These are phyloP conservation scores for Chromis chromis DNA, from an alignment of 2,797 vertebrate species.

Conservation along the genomic window DNA sequence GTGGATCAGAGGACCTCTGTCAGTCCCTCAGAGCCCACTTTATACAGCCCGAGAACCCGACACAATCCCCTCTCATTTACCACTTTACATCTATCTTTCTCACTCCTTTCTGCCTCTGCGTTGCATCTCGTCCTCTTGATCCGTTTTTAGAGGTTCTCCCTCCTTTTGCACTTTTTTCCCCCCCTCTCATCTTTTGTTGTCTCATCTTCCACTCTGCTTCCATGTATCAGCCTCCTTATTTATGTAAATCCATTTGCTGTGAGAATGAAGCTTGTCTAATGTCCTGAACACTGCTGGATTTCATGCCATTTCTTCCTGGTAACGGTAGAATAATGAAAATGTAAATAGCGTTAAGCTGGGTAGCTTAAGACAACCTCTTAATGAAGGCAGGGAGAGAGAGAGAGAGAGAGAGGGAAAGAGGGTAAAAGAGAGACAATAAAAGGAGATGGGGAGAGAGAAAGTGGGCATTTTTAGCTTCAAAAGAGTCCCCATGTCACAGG, in stretches of 20 bases:
- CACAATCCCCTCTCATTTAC: conserved; percentile 66
- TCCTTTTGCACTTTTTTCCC: not conserved
- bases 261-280: conserved; percentile 86
- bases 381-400: conserved; percentile 72
- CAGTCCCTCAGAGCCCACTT: conserved; percentile 81
- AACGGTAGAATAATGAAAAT: conserved; percentile 84
- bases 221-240: conserved; percentile 81
- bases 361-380: conserved; percentile 83
- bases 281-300: conserved; percentile 83
- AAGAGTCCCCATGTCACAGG: conserved; percentile 53
- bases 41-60: conserved; percentile 57
- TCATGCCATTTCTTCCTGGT: conserved; percentile 82
- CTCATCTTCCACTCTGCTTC: conserved; percentile 56
- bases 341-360: conserved; percentile 85
- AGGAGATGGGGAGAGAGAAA: conserved; percentile 26
- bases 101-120: conserved; percentile 25
- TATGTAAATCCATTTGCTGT: conserved; percentile 84
- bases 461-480: conserved; percentile 66
- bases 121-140: conserved; percentile 47
- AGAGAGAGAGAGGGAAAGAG: conserved; percentile 36
- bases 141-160: conserved; percentile 43
- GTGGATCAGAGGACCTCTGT: conserved; percentile 78
- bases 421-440: conserved; percentile 27
- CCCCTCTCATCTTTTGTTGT: conserved; percentile 47
- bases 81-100: conserved; percentile 48